Evolutionary conservation across 2,888 invertebrate species (phyloP), one percentile per base, ranked within the genome.

Genomic region (Liodrosophila aerea): DNA sequence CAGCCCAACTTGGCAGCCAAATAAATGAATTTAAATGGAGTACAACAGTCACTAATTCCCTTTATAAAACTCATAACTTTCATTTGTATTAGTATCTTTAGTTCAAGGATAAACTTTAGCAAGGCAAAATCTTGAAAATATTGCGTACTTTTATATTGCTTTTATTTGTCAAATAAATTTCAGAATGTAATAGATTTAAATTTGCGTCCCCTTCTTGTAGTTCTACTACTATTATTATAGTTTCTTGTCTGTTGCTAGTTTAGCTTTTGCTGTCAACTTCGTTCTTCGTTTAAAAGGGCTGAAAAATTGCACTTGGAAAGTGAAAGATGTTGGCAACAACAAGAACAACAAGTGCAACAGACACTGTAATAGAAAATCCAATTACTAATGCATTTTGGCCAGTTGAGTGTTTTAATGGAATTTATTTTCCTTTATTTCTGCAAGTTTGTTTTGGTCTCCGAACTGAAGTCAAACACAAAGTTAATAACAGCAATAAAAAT

Each of bases 331-430:
- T 47, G 47, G 12, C 41, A 40, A 34, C 27, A 40, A 65, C 39
- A 53, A 44, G 30, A 50, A 50, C 27, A 49, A 49, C 45, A 52
- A 0, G n/a, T 1, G n/a, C 1, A 27, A 33, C 11, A 33, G 2
- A 33, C 11, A 33, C 4, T 57, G 68, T 29, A 58, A 64, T 54
- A 39, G 34, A 49, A 60, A 58, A 58, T 60, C 41, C 57, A 64
- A 72, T 72, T 72, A 64, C 64, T 45, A 50, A 59, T 62, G 56
- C 49, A 46, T 54, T 69, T 67, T 29, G 34, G 33, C 12, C 51
- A 56, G 44, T 39, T 49, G 30, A 5, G 4, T 33, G 33, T 30
- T 30, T 30, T 30, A 51, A 45, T 11, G 8, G 33, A 40, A 59
- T 45, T 30, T 31, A 49, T 44, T 52, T 54, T 27, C 30, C 52